Conservation (phyloP, 2,113 vertebrate species). For the Grammomys surdaster region DNA sequence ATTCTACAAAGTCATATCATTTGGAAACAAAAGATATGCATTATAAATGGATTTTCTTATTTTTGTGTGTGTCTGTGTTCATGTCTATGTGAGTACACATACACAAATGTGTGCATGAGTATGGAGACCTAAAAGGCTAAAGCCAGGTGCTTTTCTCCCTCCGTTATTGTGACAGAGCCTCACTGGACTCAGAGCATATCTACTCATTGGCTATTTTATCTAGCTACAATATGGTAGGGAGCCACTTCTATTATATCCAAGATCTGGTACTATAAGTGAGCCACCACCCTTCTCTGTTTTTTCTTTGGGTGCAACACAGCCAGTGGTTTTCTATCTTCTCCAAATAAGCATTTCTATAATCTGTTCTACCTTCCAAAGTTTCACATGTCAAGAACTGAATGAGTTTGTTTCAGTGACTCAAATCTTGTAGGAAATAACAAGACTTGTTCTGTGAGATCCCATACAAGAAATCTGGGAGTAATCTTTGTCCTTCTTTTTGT, state of each 20-base stretch:
- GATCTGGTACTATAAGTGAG: neutral
- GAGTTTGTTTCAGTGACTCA: neutral
- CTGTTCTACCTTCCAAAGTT: neutral
- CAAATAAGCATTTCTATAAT: neutral
- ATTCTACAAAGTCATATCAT: neutral
- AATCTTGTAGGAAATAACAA: neutral
- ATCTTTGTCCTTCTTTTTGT: neutral
- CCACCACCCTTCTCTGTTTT: neutral
- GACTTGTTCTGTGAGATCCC: neutral
- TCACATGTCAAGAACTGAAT: too few relatives aligned
- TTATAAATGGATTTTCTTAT: neutral
- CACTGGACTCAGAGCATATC: too few relatives aligned
- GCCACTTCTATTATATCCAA: too few relatives aligned
- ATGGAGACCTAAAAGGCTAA: rapidly evolving
- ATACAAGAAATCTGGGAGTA: neutral
- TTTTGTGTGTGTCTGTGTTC: neutral
- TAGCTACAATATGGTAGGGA: neutral
- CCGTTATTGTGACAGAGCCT: neutral
- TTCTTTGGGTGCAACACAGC: neutral
- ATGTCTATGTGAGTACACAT: neutral
- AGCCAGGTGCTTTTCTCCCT: too few relatives aligned
- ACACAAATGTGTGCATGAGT: neutral
- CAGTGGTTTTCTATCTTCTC: neutral
- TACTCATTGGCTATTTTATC: neutral
- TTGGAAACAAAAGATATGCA: neutral